Evolutionary conservation across 2,113 vertebrate genomes (phyloP).

Genomic region (Anseranas semipalmata): DNA sequence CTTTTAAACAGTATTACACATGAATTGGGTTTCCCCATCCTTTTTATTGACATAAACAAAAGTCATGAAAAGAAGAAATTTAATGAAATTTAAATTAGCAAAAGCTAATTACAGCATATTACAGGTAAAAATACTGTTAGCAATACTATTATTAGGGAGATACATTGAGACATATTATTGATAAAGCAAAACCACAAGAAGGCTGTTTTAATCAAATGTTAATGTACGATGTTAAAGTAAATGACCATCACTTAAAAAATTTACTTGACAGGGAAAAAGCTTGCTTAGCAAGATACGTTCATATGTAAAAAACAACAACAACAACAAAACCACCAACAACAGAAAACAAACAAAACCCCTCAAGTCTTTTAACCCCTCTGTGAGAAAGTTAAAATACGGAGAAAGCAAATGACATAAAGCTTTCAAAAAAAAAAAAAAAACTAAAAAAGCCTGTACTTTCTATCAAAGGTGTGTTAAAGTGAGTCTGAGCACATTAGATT

Average conservation of each 20-base stretch:
- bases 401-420: neutral
- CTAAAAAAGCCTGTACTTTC: neutral
- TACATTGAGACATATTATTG: neutral
- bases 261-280: neutral
- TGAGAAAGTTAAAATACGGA: neutral
- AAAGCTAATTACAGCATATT: neutral
- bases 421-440: neutral
- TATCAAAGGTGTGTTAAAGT: neutral
- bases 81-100: neutral
- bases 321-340: no score
- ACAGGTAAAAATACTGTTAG: neutral
- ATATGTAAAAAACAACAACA: neutral
- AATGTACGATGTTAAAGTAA: neutral
- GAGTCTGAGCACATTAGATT: neutral
- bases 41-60: neutral
- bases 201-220: neutral
- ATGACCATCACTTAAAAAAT: neutral
- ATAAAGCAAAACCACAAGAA: neutral
- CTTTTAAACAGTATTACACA: neutral
- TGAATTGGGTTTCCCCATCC: neutral
- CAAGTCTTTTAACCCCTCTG: no score
- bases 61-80: neutral
- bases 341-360: neutral
- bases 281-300: neutral
- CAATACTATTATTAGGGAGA: neutral